Conservation (phyloP, 2,797 vertebrate species). For the Sebastes paucispinis region DNA sequence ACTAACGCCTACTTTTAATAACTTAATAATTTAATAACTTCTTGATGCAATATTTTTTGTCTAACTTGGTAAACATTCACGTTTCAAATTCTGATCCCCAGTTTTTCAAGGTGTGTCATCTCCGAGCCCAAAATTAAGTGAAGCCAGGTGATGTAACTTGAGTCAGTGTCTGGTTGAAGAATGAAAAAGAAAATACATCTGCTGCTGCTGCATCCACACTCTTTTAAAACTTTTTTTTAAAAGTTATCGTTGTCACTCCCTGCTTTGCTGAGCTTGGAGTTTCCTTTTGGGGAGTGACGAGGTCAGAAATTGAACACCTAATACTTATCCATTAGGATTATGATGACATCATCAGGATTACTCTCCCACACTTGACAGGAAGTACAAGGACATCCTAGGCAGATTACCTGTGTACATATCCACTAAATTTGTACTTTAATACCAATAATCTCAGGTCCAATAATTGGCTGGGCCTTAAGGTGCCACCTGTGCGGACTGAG, state of each 20-base stretch:
- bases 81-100: background rate
- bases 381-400: too few relatives aligned
- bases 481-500: background rate
- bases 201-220: too few relatives aligned
- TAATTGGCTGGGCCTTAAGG: background rate
- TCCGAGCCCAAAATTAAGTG: background rate
- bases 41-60: too few relatives aligned
- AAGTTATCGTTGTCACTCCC: background rate
- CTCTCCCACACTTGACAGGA: slow-evolving; percentile 1
- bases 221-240: too few relatives aligned
- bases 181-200: too few relatives aligned
- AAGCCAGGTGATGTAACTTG: background rate
- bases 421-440: background rate
- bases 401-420: too few relatives aligned
- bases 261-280: too few relatives aligned
- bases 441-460: background rate
- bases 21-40: too few relatives aligned
- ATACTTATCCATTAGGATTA: background rate
- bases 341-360: background rate
- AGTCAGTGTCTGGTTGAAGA: background rate
- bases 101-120: background rate
- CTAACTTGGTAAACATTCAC: background rate
- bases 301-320: background rate
- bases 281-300: background rate
- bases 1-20: too few relatives aligned